Percentiles rank a stretch among this genome's conserved stretches.
These are phyloP conservation scores for Heliconius ismenius DNA, from an alignment of 2,888 invertebrate genomes.

Conservation along the genomic window DNA sequence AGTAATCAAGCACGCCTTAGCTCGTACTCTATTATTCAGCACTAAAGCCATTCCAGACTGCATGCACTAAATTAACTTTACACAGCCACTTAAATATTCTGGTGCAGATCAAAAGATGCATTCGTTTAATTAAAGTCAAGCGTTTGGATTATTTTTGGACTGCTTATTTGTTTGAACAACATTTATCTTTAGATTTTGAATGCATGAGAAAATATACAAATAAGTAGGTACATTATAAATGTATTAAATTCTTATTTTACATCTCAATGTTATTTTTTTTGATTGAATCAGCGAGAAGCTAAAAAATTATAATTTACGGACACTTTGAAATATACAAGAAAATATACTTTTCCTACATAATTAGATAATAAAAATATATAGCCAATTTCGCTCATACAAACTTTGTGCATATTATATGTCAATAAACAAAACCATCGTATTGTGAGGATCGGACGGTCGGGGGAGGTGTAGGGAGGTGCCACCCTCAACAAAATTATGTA, in stretches of 20 bases:
- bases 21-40: slow-evolving; percentile 27
- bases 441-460: slow-evolving; percentile 72
- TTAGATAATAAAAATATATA: slow-evolving; percentile 25
- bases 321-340: not conserved
- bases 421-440: slow-evolving; percentile 79
- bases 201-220: slow-evolving; percentile 41
- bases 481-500: slow-evolving; percentile 81
- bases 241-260: not conserved
- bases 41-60: slow-evolving; percentile 32
- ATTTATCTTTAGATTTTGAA: slow-evolving; percentile 51
- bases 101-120: slow-evolving; percentile 46
- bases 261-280: not conserved
- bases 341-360: not conserved
- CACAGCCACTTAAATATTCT: slow-evolving; percentile 46
- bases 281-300: no score
- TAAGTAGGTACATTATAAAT: not conserved
- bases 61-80: slow-evolving; percentile 35
- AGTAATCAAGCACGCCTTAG: slow-evolving; percentile 29
- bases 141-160: slow-evolving; percentile 46
- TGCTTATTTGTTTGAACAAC: slow-evolving; percentile 37
- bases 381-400: slow-evolving; percentile 37
- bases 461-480: slow-evolving; percentile 65
- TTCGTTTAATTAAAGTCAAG: slow-evolving; percentile 50
- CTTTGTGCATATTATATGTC: slow-evolving; percentile 62
- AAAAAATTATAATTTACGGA: not conserved